phyloP scores from a whole-genome alignment of 2,888 invertebrate genomes.

The Rhamnusium bicolor region DNA sequence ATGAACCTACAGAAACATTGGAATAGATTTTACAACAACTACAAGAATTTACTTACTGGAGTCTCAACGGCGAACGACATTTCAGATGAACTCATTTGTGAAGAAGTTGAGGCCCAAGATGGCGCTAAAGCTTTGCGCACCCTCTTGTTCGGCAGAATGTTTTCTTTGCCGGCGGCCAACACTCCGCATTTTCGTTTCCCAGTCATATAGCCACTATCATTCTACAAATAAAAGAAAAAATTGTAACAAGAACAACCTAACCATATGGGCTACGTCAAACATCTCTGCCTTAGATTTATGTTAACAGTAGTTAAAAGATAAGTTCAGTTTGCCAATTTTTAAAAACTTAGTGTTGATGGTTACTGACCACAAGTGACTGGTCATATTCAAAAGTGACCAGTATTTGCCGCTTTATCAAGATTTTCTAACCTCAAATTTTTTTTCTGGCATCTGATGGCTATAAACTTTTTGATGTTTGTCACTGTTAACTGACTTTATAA shows the following conservation, averaged over 20 bases:
- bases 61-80: conserved; percentile 84
- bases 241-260: conserved; percentile 35
- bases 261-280: not conserved
- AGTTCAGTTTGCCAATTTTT: too few relatives aligned
- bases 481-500: too few relatives aligned
- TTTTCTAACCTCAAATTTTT: too few relatives aligned
- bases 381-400: too few relatives aligned
- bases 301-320: too few relatives aligned
- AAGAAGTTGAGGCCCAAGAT: conserved; percentile 77
- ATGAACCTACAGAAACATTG: not conserved
- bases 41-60: conserved; percentile 75
- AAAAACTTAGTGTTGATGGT: too few relatives aligned
- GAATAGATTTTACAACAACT: conserved; percentile 1
- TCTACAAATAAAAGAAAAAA: conserved; percentile 67
- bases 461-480: too few relatives aligned
- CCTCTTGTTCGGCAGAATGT: conserved; percentile 80
- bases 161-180: conserved; percentile 76
- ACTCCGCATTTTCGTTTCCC: conserved; percentile 69
- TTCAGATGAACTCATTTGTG: conserved; percentile 71
- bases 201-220: conserved; percentile 76
- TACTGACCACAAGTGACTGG: too few relatives aligned
- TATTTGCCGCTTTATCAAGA: too few relatives aligned
- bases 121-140: conserved; percentile 87
- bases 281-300: too few relatives aligned
- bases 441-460: too few relatives aligned